phyloP scores from a whole-genome alignment of 2,888 invertebrate species.

The Drosophila demipolita region DNA sequence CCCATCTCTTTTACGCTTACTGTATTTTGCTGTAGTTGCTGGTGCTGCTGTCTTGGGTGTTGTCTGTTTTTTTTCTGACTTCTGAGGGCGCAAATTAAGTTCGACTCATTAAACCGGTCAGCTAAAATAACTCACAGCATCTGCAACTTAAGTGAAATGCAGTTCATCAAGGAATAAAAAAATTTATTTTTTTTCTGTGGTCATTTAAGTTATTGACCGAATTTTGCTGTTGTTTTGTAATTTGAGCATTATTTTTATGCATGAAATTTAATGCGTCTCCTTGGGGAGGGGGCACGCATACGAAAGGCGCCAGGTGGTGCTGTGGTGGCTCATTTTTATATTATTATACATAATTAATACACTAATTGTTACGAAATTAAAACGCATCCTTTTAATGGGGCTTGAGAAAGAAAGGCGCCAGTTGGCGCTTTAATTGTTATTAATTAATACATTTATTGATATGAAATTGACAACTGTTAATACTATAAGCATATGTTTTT shows the following conservation, averaged over 20 bases:
- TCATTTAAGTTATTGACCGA: constrained; percentile 77
- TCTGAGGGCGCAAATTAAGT: constrained; percentile 76
- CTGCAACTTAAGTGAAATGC: constrained; percentile 51
- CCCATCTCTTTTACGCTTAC: constrained; percentile 26
- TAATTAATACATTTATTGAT: constrained; percentile 36
- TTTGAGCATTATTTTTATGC: constrained; percentile 39
- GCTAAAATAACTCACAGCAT: constrained; percentile 65
- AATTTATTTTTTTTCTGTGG: constrained; percentile 45
- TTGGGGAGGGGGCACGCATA: not conserved
- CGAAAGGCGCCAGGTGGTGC: constrained; percentile 50
- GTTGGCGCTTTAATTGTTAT: constrained; percentile 22
- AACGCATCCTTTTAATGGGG: constrained; percentile 22
- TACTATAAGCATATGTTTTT: constrained; percentile 18
- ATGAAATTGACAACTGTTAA: constrained; percentile 23
- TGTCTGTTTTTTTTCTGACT: constrained; percentile 35
- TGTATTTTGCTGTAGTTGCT: constrained; percentile 18
- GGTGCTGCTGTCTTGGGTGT: constrained; percentile 45
- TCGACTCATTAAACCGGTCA: constrained; percentile 78
- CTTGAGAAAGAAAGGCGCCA: constrained; percentile 33
- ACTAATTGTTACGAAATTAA: constrained; percentile 36
- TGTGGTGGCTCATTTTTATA: constrained; percentile 5
- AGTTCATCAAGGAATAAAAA: constrained; percentile 54
- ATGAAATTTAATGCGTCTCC: constrained; percentile 64
- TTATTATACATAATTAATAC: constrained; percentile 26
- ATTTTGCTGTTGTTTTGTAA: constrained; percentile 63